Evolutionary conservation across 2,797 vertebrate species (phyloP).

Genomic region (Octomys mimax): DNA sequence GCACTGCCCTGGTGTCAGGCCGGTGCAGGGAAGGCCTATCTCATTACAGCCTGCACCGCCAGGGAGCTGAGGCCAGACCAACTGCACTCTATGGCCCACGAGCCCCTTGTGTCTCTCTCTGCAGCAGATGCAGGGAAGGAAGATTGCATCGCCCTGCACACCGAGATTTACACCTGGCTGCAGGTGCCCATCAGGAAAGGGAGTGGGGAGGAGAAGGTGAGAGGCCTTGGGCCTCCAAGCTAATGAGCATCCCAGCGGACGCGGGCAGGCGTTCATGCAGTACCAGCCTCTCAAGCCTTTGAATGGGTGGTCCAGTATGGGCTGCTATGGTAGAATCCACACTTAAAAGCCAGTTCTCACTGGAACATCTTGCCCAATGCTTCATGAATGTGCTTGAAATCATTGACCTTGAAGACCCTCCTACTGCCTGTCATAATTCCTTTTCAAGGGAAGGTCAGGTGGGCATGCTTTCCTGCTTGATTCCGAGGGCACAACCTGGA

Average conservation of each 20-base stretch:
- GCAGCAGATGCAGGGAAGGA: slow-evolving; percentile 6
- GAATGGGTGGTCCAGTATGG: neutral
- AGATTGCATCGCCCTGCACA: slow-evolving; percentile 39
- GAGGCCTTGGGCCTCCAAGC: neutral
- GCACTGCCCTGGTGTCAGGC: slow-evolving; percentile 74
- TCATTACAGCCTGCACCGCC: slow-evolving; percentile 67
- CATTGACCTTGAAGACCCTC: slow-evolving; percentile 5
- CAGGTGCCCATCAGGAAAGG: slow-evolving; percentile 45
- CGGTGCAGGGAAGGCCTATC: slow-evolving; percentile 59
- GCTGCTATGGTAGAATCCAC: neutral
- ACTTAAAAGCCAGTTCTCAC: neutral
- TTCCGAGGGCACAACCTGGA: neutral
- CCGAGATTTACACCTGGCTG: slow-evolving; percentile 66
- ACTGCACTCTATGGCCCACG: slow-evolving; percentile 52
- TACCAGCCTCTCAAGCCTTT: slow-evolving; percentile 47
- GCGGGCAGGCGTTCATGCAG: neutral
- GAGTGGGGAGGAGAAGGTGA: neutral
- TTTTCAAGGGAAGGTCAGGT: slow-evolving; percentile 25
- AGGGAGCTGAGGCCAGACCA: slow-evolving; percentile 64
- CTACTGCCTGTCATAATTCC: neutral
- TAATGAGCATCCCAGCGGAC: neutral
- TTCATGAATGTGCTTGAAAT: slow-evolving; percentile 50
- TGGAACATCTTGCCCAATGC: neutral
- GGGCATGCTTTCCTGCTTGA: neutral
- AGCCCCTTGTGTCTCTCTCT: slow-evolving; percentile 47